Base-by-base conservation (phyloP, 2,113 vertebrate genomes). In the Addax nasomaculatus region DNA sequence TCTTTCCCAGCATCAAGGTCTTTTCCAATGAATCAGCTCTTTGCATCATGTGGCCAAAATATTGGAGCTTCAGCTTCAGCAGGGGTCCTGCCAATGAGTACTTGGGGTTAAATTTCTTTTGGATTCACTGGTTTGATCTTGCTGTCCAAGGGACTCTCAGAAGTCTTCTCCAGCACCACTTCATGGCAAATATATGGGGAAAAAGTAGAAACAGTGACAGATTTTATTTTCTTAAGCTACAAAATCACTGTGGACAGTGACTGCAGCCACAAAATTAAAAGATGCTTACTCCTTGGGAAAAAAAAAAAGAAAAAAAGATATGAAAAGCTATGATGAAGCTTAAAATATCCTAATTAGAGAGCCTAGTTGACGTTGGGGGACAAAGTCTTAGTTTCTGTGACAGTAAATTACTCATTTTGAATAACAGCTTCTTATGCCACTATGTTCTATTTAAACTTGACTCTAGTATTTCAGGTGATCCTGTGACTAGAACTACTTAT, bases 21-120 rank as follows among this genome's bases (percentile, higher is more conserved):
- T 73, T 73, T 73, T 73, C 67, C 19, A 70, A 23, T 23, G n/a
- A 73, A 39, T 73, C 19, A 12, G 67, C 10, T 36, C n/a, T 36
- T 12, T 36, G n/a, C n/a, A 36, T 39, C 67, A 36, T 2, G n/a
- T 0, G 0, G n/a, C n/a, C 36, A 73, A 39, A 23, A 39, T 73
- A 39, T 12, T 73, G 10, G 19, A 23, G n/a, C 67, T 73, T 73
- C 10, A 27, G 70, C 23, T 76, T 76, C 70, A 43, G 23, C 23
- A 76, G 11, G 23, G 27, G 70, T 76, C 70, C 39, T 76, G 27
- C 6, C 39, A 76, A 7, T 43, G 1, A 43, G 13, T 43, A 43
- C 12, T 43, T 27, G 27, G 23, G 23, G 21, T 76, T 76, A 27
- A 76, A 27, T 76, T 76, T 3, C 39, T 43, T 76, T 43, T 11